These are phyloP conservation scores for Stratiolaelaps scimitus DNA, from an alignment of 1,140 invertebrate genomes.

Conservation along the genomic window DNA sequence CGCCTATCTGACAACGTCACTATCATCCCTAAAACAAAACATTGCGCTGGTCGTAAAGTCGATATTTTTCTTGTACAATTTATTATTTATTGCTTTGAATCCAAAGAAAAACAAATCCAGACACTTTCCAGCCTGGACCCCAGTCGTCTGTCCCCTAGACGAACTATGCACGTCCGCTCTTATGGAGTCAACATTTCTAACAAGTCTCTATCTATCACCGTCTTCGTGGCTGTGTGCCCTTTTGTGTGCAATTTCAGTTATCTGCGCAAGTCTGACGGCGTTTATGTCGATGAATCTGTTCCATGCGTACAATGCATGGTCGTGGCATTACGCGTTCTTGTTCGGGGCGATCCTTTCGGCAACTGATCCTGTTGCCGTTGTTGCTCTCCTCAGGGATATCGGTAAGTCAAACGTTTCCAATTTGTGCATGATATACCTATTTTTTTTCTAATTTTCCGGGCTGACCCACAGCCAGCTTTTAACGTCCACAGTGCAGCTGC, in stretches of 20 bases:
- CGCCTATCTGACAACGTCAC: no score
- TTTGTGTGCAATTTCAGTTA: constrained; percentile 36
- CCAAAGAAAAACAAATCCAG: background rate
- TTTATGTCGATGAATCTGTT: constrained; percentile 38
- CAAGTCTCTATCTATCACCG: background rate
- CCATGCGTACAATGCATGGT: constrained; percentile 35
- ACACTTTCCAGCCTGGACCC: background rate
- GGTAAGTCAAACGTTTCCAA: constrained; percentile 31
- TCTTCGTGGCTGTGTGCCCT: background rate
- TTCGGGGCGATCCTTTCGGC: constrained; percentile 44
- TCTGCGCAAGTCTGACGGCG: constrained; percentile 41
- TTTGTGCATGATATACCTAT: background rate
- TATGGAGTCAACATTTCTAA: no score
- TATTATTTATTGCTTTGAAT: no score
- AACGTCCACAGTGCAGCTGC: no score
- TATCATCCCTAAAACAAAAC: no score
- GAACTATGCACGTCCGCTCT: no score
- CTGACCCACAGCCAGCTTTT: no score
- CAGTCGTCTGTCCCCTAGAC: no score
- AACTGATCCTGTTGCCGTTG: constrained; percentile 45
- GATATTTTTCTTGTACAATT: no score
- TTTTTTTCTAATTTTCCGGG: no score
- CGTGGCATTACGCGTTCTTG: constrained; percentile 37
- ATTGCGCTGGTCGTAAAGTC: no score
- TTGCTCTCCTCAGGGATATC: constrained; percentile 42